Base-by-base conservation (phyloP, 2,113 vertebrate genomes). In the Chelonoidis abingdonii region DNA sequence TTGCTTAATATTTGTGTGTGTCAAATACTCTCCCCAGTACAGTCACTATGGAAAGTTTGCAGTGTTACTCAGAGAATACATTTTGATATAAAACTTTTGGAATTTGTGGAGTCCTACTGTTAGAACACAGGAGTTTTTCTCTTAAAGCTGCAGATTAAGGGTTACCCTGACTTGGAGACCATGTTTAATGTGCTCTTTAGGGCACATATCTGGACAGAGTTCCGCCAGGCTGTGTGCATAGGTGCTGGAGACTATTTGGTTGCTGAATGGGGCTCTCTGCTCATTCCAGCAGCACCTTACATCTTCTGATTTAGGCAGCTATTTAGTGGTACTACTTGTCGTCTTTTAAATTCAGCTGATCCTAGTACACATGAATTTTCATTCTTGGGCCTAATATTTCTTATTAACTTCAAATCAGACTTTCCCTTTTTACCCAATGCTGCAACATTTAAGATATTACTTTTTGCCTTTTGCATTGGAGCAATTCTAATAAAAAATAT, bases 151-250 rank as follows among this genome's bases (percentile, higher is more conserved):
- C 38, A 89, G 41, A 44, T 8, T 8, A 29, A 2, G 1, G 59
- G 69, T 83, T 14, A 41, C 12, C 16, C 47, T 86, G 65, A 27
- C 19, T 19, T 17, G 25, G 41, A n/a, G 75, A 49, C 9, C 35
- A 54, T 0, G 21, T 35, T 81, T 22, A 38, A 11, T 5, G 24
- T 25, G 17, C 80, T 91, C 10, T 1, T 12, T 10, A 6, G 19
- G 56, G 49, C 0, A 0, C 0, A 0, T 11, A 4, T 50, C 16
- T 1, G 2, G 8, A 24, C 0, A 0, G 12, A 22, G 92, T 83
- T 88, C 38, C 7, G 3, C 31, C 0, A 0, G 22, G 5, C 57
- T 22, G 31, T 5, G 16, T 10, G 24, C 1, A 2, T 56, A 84
- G 54, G 35, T 57, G 13, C 38, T 38, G 56, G 49, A 86, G 62